Percentiles rank a stretch among this genome's conserved stretches.
Conservation (phyloP, 2,888 invertebrate species). For the Trilocha varians region DNA sequence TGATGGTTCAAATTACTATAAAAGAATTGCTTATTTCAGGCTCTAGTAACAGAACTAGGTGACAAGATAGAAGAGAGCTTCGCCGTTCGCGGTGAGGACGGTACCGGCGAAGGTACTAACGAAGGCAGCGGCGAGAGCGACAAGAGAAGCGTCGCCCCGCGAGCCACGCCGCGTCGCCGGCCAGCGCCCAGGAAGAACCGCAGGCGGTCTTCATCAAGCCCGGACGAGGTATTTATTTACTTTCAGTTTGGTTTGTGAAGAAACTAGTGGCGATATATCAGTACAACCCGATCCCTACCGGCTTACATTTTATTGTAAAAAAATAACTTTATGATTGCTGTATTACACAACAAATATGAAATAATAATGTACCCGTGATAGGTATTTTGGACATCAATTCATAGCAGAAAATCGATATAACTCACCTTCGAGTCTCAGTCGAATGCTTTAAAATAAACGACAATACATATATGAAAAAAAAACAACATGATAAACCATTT, state of each 20-base stretch:
- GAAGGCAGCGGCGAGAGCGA: constrained; percentile 13
- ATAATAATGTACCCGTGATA: too few relatives aligned
- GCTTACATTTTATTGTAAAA: too few relatives aligned
- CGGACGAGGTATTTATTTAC: constrained; percentile 55
- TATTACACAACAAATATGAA: too few relatives aligned
- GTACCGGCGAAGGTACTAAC: constrained; percentile 20
- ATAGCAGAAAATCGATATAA: too few relatives aligned
- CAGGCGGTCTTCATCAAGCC: constrained; percentile 43
- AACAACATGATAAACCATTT: not conserved
- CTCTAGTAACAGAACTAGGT: constrained; percentile 77
- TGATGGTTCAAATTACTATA: too few relatives aligned
- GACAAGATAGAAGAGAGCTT: constrained; percentile 78
- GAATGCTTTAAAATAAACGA: not conserved
- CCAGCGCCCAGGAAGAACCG: constrained; percentile 28
- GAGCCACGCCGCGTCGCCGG: constrained; percentile 39
- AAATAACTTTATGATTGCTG: too few relatives aligned
- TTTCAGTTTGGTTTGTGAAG: too few relatives aligned
- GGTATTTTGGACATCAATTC: too few relatives aligned
- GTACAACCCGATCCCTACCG: too few relatives aligned
- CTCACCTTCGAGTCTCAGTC: too few relatives aligned
- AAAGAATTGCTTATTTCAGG: constrained; percentile 39
- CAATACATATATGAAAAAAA: not conserved
- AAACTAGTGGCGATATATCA: too few relatives aligned
- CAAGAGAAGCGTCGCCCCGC: constrained; percentile 17
- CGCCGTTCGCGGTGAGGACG: constrained; percentile 53